phyloP scores from a whole-genome alignment of 2,888 invertebrate species.

The Stictocephala bisonia region DNA sequence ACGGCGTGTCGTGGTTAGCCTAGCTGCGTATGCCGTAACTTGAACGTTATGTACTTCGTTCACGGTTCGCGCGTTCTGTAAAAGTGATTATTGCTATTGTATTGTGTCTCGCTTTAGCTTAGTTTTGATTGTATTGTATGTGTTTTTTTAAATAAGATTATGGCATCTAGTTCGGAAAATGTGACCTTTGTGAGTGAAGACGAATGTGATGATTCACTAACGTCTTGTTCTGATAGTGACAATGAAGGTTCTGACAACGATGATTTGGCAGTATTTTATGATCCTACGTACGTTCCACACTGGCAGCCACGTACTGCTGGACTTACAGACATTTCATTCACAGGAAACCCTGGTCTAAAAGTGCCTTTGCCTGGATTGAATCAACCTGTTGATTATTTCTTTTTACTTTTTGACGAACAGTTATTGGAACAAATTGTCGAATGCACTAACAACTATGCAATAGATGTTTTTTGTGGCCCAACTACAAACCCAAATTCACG shows the following conservation, averaged over 20 bases:
- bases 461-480: too few relatives aligned
- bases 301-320: too few relatives aligned
- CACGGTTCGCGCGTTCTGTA: background rate
- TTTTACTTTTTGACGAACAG: background rate
- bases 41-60: background rate
- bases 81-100: too few relatives aligned
- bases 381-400: background rate
- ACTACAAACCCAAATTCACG: background rate
- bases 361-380: too few relatives aligned
- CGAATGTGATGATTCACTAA: too few relatives aligned
- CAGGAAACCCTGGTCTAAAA: too few relatives aligned
- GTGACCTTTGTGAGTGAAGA: background rate
- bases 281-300: background rate
- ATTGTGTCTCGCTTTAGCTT: too few relatives aligned
- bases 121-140: too few relatives aligned
- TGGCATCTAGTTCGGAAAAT: background rate
- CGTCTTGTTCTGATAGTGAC: background rate
- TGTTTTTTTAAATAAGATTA: background rate
- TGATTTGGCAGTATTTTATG: too few relatives aligned
- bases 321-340: too few relatives aligned
- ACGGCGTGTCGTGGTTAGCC: too few relatives aligned
- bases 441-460: background rate
- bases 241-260: background rate
- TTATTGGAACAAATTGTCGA: background rate
- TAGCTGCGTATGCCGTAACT: too few relatives aligned